phyloP scores from a whole-genome alignment of 2,888 invertebrate species.

The Furcula furcula region DNA sequence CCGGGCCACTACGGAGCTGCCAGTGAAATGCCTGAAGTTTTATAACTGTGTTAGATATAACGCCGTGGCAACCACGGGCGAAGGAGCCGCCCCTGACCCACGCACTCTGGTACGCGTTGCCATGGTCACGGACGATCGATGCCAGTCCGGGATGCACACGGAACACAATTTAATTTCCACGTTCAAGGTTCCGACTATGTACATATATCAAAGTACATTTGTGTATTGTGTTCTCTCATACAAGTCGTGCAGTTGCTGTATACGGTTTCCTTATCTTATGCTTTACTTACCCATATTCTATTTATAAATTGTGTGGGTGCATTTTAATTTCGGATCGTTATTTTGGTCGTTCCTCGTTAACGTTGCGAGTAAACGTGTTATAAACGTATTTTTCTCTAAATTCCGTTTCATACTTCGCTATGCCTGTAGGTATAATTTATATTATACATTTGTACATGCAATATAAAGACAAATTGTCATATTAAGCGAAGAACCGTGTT shows the following conservation, averaged over 20 bases:
- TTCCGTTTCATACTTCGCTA: too few species aligned
- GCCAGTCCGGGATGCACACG: slow-evolving; percentile 57
- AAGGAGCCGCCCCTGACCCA: slow-evolving; percentile 64
- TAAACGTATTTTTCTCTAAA: too few species aligned
- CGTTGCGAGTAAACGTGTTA: too few species aligned
- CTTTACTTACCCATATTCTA: slow-evolving; percentile 1
- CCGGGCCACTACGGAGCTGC: too few species aligned
- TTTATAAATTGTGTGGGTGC: slow-evolving; percentile 1
- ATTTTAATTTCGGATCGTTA: slow-evolving; percentile 9
- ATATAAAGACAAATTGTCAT: too few species aligned
- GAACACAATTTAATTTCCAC: slow-evolving; percentile 40
- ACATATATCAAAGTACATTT: slow-evolving; percentile 11
- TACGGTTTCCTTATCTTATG: neutral
- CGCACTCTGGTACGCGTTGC: slow-evolving; percentile 60
- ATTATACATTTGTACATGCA: too few species aligned
- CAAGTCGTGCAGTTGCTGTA: neutral
- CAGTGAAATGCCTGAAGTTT: too few species aligned
- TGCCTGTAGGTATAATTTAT: too few species aligned
- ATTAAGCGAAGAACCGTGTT: too few species aligned
- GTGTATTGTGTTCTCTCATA: neutral
- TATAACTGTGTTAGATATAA: slow-evolving; percentile 1
- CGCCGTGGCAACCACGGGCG: slow-evolving; percentile 2
- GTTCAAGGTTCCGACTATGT: slow-evolving; percentile 35
- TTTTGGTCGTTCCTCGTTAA: neutral
- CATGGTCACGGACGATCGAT: slow-evolving; percentile 78